Evolutionary conservation across 2,888 invertebrate genomes (phyloP), one percentile per base, ranked within the genome.

Genomic region (Drosophila anomalata): DNA sequence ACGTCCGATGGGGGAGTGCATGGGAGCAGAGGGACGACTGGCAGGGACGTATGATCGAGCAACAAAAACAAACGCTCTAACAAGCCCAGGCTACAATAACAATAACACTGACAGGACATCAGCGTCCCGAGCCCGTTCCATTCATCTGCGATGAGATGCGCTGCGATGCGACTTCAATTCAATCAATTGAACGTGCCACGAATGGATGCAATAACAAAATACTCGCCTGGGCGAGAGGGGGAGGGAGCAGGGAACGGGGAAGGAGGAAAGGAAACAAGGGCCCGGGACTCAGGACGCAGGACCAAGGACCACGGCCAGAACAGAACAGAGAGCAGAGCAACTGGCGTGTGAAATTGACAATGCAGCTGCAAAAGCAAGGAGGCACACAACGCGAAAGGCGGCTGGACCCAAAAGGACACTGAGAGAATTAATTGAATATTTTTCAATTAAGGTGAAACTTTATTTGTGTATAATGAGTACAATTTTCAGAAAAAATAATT

Each of bases 171-270:
- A 58, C 86, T 83, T 85, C 87, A 84, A 87, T 87, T 84, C 82
- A 84, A 87, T 81, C 85, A 88, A 87, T 79, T 81, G 87, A 85
- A 88, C 87, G 88, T 88, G 85, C 83, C 80, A 63, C 77, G 85
- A 83, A 76, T 79, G 79, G 84, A 71, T 76, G 77, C 74, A 77
- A 78, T 73, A 72, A 71, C 81, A 81, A 76, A 76, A 78, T 73
- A 61, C 47, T 36, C 66, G 48, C 50, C 17, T 17, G 24, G 20
- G 29, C 11, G 20, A 41, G 29, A 31, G 2, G 50, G 56, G 29
- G 22, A 4, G 22, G 22, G 5, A 22, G 22, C 22, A 4, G 22
- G 22, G 3, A 33, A 3, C 9, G 31, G 33, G 33, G 33, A 33
- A 2, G 3, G 39, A 14, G 39, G 9, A 22, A 29, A 33, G 47